Base-by-base conservation (phyloP, 2,888 invertebrate genomes). In the Acanthococcus lagerstroemiae region DNA sequence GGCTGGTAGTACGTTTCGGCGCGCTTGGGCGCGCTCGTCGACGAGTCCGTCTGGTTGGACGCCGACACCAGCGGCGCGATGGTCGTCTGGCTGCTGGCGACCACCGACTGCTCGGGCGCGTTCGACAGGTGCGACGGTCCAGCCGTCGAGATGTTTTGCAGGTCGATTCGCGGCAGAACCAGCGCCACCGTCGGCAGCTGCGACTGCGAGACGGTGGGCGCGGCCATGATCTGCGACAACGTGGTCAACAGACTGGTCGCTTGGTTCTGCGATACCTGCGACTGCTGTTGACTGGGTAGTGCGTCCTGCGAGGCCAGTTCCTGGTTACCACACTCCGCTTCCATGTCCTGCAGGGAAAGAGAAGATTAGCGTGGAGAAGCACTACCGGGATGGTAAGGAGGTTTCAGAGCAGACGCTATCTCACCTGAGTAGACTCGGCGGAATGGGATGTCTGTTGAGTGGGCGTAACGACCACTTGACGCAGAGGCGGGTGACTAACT, bases 261-360 rank as follows among this genome's bases (percentile, higher is more conserved):
- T 0, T 78, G 79, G 1, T 84, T 84, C 72, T 84, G 84, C 71
- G 86, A 86, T 65, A 84, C 81, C 67, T 86, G 81, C 0, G 86
- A 87, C 79, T 86, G 81, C 60, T 79, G 80, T 17, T 27, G 27
- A 1, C 50, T 50, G n/a, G 25, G 61, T 22, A 50, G 21, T n/a
- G 48, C 9, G 15, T 46, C 27, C 21, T 48, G 50, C 1, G 61
- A 30, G 0, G 45, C 22, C 69, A 80, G 54, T 50, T 71, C 69
- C 65, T 69, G 69, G 58, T 37, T 67, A 1, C 66, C 76, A 24
- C 72, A 78, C 70, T 82, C 81, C 44, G 79, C 76, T 71, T 82
- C 82, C 66, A 80, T 78, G 55, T 81, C 79, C 61, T 61, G 37
- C 15, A 26, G 25, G 24, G 3, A 37, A n/a, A 27, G 30, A 55